Evolutionary conservation across 2,888 invertebrate genomes (phyloP), one percentile per base, ranked within the genome.

Genomic region (Reticulitermes lucifugus): DNA sequence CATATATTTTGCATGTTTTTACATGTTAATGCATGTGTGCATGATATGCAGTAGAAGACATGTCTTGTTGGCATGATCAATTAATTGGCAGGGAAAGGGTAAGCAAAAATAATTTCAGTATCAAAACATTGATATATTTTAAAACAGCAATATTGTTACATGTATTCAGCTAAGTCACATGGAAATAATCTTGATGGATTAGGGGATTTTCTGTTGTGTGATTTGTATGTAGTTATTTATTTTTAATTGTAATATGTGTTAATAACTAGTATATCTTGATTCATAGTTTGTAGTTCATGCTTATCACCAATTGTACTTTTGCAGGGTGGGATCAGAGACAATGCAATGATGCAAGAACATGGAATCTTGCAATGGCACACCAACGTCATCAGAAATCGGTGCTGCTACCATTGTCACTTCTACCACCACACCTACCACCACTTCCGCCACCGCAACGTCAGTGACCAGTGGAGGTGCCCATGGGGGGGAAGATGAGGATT

Each of bases 301-400:
- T 73, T 41, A 73, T 6, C 6, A 73, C 9, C 12, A 73, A 18
- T 21, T 35, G 0, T 41, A 25, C 18, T 73, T 73, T 6, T 73
- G 35, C 41, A 73, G 73, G 35, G 41, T 41, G 73, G 29, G 41
- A 25, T 21, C 41, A 43, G 55, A 60, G 35, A n/a, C 51, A 80
- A 60, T 59, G 80, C 55, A 80, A 79, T 80, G 59, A 80, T 80
- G 80, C 29, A 41, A 80, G 35, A 80, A 60, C 35, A 80, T 80
- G 80, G 80, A 80, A 35, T n/a, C 55, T 35, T 80, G 80, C 41
- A 29, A 22, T 80, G 80, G 73, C 29, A 21, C 73, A 73, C 29
- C 7, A 41, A 73, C 73, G 7, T 29, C 71, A 73, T 29, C 73
- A 73, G 73, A 35, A 73, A 73, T 14, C 21, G 29, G 35, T 73